These are phyloP conservation scores for Saccopteryx leptura DNA, from an alignment of 2,113 vertebrate genomes.

Conservation along the genomic window DNA sequence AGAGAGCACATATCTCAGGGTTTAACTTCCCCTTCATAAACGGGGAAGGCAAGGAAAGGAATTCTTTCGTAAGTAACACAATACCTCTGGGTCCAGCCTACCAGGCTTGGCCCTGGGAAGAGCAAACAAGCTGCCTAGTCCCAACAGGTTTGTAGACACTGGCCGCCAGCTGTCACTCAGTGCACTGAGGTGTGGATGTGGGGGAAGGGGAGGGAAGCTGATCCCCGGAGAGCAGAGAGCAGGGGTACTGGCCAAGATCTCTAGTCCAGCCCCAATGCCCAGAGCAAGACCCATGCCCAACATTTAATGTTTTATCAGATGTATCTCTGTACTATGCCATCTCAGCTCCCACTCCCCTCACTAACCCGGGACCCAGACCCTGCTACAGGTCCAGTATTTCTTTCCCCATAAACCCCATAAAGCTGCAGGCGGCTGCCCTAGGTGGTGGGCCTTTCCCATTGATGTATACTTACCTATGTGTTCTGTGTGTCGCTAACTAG, in stretches of 20 bases:
- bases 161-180: slow-evolving; percentile 65
- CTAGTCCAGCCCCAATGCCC: neutral
- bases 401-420: neutral
- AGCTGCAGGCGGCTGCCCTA: neutral
- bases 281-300: neutral
- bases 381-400: neutral
- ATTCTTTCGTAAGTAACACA: slow-evolving; percentile 80
- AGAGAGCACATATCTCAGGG: neutral
- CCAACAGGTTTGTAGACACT: slow-evolving; percentile 77
- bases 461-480: rapidly evolving
- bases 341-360: neutral
- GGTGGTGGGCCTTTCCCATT: neutral
- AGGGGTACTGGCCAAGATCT: neutral
- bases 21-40: slow-evolving; percentile 71
- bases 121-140: slow-evolving; percentile 83
- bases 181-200: neutral
- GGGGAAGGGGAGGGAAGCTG: too few species aligned
- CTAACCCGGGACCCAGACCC: neutral
- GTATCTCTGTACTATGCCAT: neutral
- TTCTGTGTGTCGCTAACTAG: neutral
- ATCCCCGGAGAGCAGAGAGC: neutral
- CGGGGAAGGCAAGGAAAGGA: slow-evolving; percentile 58
- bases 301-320: neutral
- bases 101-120: slow-evolving; percentile 85
- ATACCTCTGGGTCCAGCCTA: slow-evolving; percentile 68